Evolutionary conservation across 2,888 invertebrate genomes (phyloP).

Genomic region (Luperina testacea): DNA sequence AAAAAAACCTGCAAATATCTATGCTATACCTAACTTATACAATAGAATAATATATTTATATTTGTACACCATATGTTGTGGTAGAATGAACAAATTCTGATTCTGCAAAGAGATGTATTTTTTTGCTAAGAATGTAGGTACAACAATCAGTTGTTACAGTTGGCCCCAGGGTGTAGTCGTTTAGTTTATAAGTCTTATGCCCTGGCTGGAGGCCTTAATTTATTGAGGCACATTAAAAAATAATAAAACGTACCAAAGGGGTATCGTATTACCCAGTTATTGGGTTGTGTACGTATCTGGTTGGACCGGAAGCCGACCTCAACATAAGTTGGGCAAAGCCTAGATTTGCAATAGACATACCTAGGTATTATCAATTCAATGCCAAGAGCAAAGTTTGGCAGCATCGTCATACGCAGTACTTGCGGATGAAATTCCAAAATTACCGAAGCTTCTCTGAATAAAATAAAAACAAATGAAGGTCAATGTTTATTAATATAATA

Average conservation of each 20-base stretch:
- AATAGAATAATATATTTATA: not conserved
- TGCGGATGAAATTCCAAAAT: not conserved
- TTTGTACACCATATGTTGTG: too few species aligned
- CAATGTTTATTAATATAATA: conserved; percentile 16
- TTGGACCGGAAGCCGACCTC: not conserved
- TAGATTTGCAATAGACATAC: not conserved
- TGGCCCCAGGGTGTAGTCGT: not conserved
- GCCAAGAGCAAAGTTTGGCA: not conserved
- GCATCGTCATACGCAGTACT: not conserved
- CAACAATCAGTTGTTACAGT: not conserved
- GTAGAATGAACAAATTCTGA: too few species aligned
- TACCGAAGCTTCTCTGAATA: not conserved
- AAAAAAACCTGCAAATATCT: too few species aligned
- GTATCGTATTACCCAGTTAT: not conserved
- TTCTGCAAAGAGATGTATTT: not conserved
- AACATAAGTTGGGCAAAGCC: not conserved
- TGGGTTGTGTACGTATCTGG: not conserved
- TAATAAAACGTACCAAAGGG: not conserved
- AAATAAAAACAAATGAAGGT: not conserved
- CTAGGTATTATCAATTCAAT: not conserved
- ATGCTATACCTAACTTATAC: too few species aligned
- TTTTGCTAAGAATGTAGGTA: not conserved
- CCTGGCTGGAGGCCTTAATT: not conserved
- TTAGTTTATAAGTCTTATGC: not conserved
- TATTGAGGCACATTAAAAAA: not conserved